Percentiles rank a stretch among this genome's conserved stretches.
These are phyloP conservation scores for Acipenser transmontanus DNA, from an alignment of 2,797 vertebrate species.

Conservation along the genomic window DNA sequence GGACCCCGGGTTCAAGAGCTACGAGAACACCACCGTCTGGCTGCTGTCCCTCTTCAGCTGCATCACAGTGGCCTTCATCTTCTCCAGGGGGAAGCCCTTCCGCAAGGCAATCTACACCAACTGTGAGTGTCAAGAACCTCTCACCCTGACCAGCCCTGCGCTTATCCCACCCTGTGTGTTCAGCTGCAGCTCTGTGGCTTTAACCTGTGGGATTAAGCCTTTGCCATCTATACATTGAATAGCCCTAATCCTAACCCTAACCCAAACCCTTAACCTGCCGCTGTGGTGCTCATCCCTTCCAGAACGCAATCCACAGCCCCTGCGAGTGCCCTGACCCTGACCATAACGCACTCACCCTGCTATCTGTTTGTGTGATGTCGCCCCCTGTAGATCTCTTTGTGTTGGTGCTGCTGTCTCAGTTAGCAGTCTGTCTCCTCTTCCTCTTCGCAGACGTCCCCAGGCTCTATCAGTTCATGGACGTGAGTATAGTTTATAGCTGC, in stretches of 20 bases:
- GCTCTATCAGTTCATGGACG: slow-evolving; percentile 55
- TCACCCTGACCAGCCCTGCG: too few relatives aligned
- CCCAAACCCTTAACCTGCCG: too few relatives aligned
- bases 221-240: neutral
- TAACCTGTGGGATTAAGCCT: neutral
- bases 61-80: slow-evolving; percentile 54
- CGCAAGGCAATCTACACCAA: slow-evolving; percentile 60
- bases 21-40: slow-evolving; percentile 66
- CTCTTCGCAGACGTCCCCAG: slow-evolving; percentile 56
- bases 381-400: slow-evolving; percentile 51
- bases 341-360: neutral
- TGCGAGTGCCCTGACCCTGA: neutral
- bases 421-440: slow-evolving; percentile 56
- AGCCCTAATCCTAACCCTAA: neutral
- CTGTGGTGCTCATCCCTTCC: too few relatives aligned
- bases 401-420: slow-evolving; percentile 46
- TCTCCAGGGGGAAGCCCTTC: slow-evolving; percentile 68
- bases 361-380: neutral
- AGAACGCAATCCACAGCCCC: neutral
- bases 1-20: slow-evolving; percentile 41
- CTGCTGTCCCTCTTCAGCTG: slow-evolving; percentile 61
- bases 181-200: neutral
- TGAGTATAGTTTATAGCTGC: slow-evolving; percentile 18
- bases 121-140: slow-evolving; percentile 45
- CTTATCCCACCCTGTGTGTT: neutral